Percentiles rank a stretch among this genome's conserved stretches.
These are phyloP conservation scores for Atethmia centrago DNA, from an alignment of 2,888 invertebrate genomes.

Conservation along the genomic window DNA sequence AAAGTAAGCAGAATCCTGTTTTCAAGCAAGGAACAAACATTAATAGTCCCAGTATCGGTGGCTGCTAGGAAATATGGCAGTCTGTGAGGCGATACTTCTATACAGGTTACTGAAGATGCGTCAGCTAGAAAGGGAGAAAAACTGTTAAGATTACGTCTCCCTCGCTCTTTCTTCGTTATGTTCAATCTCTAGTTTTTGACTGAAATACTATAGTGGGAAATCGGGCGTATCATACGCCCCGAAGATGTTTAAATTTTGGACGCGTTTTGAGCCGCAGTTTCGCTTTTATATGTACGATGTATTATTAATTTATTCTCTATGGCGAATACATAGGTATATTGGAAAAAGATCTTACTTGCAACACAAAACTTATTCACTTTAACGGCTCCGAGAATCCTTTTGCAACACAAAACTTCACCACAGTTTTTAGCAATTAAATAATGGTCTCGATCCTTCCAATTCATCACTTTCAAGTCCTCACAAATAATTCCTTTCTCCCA, in stretches of 20 bases:
- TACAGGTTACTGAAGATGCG: conserved; percentile 77
- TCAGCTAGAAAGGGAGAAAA: conserved; percentile 69
- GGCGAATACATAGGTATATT: neutral
- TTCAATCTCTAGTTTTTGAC: neutral
- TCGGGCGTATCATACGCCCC: neutral
- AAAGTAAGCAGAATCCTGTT: conserved; percentile 82
- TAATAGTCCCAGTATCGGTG: conserved; percentile 81
- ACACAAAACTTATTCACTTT: conserved; percentile 77
- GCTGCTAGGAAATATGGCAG: conserved; percentile 82
- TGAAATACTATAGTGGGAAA: neutral
- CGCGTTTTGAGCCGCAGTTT: neutral
- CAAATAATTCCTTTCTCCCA: conserved; percentile 82
- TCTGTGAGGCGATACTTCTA: conserved; percentile 76
- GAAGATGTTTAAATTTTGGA: neutral
- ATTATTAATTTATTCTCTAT: neutral
- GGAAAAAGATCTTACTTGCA: conserved; percentile 76
- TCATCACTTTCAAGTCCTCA: conserved; percentile 81
- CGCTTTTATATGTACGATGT: neutral
- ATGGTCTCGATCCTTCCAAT: conserved; percentile 72
- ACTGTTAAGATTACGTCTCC: neutral
- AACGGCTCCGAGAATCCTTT: conserved; percentile 73
- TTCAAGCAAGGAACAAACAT: conserved; percentile 79
- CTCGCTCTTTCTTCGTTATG: neutral
- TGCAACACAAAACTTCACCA: conserved; percentile 84
- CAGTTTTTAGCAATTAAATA: conserved; percentile 83